Conservation (phyloP, 2,888 invertebrate species). For the Plebejus anna region DNA sequence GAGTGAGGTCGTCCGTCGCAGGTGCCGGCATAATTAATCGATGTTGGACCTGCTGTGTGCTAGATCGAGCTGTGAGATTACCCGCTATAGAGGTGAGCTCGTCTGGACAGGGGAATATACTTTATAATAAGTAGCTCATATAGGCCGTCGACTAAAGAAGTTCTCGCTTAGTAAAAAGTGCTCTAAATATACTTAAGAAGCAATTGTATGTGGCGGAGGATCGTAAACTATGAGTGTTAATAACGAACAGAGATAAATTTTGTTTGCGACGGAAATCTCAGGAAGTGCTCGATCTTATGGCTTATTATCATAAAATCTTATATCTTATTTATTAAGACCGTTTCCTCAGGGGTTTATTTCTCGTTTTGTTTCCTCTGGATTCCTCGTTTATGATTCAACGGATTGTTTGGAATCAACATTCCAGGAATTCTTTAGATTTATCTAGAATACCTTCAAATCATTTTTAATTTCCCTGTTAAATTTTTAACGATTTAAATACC, state of each 20-base stretch:
- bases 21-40: constrained; percentile 2
- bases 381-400: background rate
- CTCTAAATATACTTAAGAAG: background rate
- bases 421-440: background rate
- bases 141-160: background rate
- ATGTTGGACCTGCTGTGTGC: background rate
- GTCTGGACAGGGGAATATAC: background rate
- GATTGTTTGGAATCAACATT: background rate
- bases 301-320: constrained; percentile 12
- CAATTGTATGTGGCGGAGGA: background rate
- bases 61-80: background rate
- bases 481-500: too few relatives aligned
- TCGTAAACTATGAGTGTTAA: background rate
- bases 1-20: background rate
- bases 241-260: background rate
- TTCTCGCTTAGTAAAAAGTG: background rate
- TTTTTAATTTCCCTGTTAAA: background rate
- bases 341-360: background rate
- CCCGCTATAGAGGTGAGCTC: background rate
- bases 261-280: background rate
- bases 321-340: constrained; percentile 7
- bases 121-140: background rate
- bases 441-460: background rate
- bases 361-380: background rate
- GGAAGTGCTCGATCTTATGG: constrained; percentile 8